Base-by-base conservation (phyloP, 2,888 invertebrate species). In the Luffia ferchaultella region DNA sequence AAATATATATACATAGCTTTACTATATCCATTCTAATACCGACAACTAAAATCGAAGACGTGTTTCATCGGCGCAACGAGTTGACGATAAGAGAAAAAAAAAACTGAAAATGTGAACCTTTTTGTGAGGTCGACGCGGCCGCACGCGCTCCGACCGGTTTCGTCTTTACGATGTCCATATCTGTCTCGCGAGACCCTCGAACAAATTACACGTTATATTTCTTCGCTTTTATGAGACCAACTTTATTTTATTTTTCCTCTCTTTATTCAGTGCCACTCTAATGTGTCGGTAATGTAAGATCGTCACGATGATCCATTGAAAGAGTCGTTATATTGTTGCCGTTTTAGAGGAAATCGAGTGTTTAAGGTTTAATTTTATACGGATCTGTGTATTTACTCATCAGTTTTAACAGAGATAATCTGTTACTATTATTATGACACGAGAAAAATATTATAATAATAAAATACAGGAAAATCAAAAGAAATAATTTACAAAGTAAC, bases 181-280 rank as follows among this genome's bases (percentile, higher is more conserved):
- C 80, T 76, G 76, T 78, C 77, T 74, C 75, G 76, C 73, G 74
- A 65, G 70, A 73, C 75, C 74, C 71, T 73, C 70, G 73, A 76
- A 82, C 80, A 80, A 83, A 82, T 82, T 79, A 82, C 74, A 80
- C 64, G 75, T 78, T 77, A 80, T 80, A 82, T 79, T 79, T 82
- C 79, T 80, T 79, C 68, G 70, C 78, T 74, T 79, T 83, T 80
- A 82, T 74, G 78, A 80, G 78, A 77, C 73, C 67, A 64, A 62
- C 58, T 62, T 58, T 62, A 58, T 71, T 75, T 71, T 73, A 68
- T 66, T 63, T 68, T 63, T 69, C 64, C 69, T 12, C 3, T 12
- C 3, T 12, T 3, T 68, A 68, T 71, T 70, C 70, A 70, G 75
- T 73, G 73, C 67, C 68, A 62, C 60, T 67, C 69, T 76, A 75